Base-by-base conservation (phyloP, 2,888 invertebrate genomes). In the Epirrhoe alternata region DNA sequence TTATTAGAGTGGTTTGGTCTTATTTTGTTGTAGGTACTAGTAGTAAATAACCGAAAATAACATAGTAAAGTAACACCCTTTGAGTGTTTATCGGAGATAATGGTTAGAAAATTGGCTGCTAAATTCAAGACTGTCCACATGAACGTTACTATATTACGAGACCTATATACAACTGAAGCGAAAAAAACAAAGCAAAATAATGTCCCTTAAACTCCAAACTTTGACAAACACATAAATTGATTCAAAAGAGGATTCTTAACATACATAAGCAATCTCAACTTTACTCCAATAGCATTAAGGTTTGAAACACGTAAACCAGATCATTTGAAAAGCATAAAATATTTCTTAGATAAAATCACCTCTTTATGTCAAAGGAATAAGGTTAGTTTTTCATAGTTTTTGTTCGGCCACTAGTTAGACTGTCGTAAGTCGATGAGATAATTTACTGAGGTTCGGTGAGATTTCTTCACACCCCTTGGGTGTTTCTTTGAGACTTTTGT, bases 221-320 rank as follows among this genome's bases (percentile, higher is more conserved):
- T 85, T 80, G 80, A 80, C 84, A 87, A 88, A 87, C 88, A 88
- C 86, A 89, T 88, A 89, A 88, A 88, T 88, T 88, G 83, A 86
- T 84, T 83, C 76, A 77, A 78, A 82, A 78, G 76, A 80, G 83
- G 82, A 16, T 24, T 16, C 14, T 5, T n/a, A 53, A 16, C 38
- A 12, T 42, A 35, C 35, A 7, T 35, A 7, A 16, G 14, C 8
- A 53, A 53, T 35, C n/a, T 33, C 53, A 35, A 12, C 53, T 53
- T 16, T 53, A 53, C 7, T 10, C 33, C 0, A 8, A 10, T 33
- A 42, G 12, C 2, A 53, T 16, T 2, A 53, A 16, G 53, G 35
- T 53, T 53, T n/a, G 35, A 14, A 53, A 10, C 33, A 35, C 35
- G 16, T 16, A 50, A 50, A 35, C 14, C 0, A 31, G 16, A 53